Evolutionary conservation across 2,888 invertebrate genomes (phyloP).

Genomic region (Mimumesa dahlbomi): DNA sequence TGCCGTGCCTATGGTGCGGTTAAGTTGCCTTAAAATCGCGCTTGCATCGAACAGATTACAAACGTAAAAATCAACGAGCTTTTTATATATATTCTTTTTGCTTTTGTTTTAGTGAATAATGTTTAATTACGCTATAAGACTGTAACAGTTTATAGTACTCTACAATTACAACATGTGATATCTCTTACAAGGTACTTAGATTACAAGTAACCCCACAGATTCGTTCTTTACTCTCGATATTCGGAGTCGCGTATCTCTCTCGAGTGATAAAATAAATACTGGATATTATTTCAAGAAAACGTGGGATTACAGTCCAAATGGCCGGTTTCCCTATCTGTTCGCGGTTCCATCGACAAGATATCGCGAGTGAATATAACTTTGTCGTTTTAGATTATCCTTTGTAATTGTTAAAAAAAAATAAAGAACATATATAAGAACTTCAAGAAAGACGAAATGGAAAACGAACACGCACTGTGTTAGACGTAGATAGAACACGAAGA

Average conservation of each 20-base stretch:
- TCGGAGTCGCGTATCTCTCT: constrained; percentile 12
- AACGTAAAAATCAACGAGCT: constrained; percentile 70
- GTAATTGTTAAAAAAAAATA: too few relatives aligned
- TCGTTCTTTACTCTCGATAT: constrained; percentile 56
- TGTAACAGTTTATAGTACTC: constrained; percentile 77
- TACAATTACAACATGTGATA: constrained; percentile 77
- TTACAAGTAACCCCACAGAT: constrained; percentile 63
- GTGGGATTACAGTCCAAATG: constrained; percentile 21
- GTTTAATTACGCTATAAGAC: constrained; percentile 73
- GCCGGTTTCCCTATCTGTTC: constrained; percentile 7
- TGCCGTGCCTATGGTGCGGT: constrained; percentile 14
- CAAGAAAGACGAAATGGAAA: constrained; percentile 2
- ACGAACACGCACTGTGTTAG: too few relatives aligned
- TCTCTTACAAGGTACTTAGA: constrained; percentile 71
- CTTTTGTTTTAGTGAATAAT: too few relatives aligned
- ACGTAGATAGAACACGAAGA: too few relatives aligned
- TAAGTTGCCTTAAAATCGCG: constrained; percentile 51
- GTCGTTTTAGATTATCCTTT: neutral
- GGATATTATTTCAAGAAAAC: constrained; percentile 17
- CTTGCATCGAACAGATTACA: constrained; percentile 52
- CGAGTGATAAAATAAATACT: constrained; percentile 40
- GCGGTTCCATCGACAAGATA: neutral
- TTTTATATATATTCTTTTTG: constrained; percentile 65
- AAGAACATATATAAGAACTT: too few relatives aligned
- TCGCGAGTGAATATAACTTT: neutral